Evolutionary conservation across 2,797 vertebrate species (phyloP).

Genomic region (Zalophus californianus): DNA sequence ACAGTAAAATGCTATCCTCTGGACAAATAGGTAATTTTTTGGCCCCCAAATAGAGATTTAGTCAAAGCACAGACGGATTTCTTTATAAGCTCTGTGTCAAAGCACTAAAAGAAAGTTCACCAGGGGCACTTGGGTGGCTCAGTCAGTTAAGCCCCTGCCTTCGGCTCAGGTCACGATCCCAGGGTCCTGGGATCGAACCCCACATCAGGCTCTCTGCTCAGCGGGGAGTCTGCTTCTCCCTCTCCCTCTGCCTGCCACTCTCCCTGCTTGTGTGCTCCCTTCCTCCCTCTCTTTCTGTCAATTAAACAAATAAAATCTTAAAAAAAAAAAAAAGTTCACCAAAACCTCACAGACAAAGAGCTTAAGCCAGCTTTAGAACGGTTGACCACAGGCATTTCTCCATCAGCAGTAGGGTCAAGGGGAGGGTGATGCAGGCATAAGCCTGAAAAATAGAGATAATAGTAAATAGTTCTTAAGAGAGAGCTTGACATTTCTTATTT

Average conservation of each 20-base stretch:
- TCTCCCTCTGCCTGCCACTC: too few species aligned
- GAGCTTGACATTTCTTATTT: neutral
- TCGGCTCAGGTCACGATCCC: neutral
- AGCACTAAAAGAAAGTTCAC: neutral
- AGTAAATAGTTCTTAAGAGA: neutral
- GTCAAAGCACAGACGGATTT: neutral
- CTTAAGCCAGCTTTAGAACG: neutral
- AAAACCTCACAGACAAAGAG: slow-evolving; percentile 18
- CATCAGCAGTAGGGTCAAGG: neutral
- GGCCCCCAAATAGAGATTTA: neutral
- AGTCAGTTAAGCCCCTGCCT: neutral
- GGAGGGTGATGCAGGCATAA: neutral
- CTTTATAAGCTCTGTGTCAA: neutral
- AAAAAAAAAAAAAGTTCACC: neutral
- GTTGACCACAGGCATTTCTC: neutral
- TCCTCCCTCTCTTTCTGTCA: too few species aligned
- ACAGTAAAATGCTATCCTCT: neutral
- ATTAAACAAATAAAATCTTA: neutral
- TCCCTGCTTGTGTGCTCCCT: too few species aligned
- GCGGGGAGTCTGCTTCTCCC: too few species aligned
- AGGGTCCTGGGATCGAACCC: too few species aligned
- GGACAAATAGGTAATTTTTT: neutral
- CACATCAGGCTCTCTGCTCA: too few species aligned
- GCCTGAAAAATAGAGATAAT: neutral
- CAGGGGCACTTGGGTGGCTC: neutral